A percentile compares a stretch with the other conserved stretches of the same genome.
Evolutionary conservation across 1,140 invertebrate species (phyloP).

Genomic region (Amyelois transitella): DNA sequence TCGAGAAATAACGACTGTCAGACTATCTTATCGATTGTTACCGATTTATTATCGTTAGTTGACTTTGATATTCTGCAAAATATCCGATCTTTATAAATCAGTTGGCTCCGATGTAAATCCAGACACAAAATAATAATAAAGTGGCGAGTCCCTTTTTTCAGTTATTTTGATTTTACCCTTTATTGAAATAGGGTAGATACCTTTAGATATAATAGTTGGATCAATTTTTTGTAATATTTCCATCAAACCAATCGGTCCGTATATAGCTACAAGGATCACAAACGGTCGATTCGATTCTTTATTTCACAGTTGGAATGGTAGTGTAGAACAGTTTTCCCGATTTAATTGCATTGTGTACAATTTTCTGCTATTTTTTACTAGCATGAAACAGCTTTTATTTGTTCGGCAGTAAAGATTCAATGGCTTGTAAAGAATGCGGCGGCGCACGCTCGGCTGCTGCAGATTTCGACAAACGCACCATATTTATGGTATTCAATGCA

Average conservation of each 20-base stretch:
- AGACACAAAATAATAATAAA: no score
- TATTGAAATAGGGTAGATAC: no score
- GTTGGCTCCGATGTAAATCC: no score
- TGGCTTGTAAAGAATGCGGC: slow-evolving; percentile 34
- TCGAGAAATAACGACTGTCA: slow-evolving; percentile 19
- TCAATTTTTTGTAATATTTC: no score
- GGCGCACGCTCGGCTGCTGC: slow-evolving; percentile 18
- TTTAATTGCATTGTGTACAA: neutral
- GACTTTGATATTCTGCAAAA: neutral
- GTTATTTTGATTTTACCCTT: no score
- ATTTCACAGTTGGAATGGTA: no score
- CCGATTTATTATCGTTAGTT: neutral
- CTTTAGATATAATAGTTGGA: no score
- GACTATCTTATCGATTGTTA: neutral
- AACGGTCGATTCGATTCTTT: no score
- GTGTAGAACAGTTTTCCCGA: neutral
- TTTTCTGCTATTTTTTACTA: slow-evolving; percentile 1
- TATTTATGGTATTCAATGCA: slow-evolving; percentile 4
- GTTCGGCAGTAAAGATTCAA: slow-evolving; percentile 32
- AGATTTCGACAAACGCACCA: slow-evolving; percentile 17
- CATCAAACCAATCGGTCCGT: no score
- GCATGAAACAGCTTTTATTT: slow-evolving; percentile 30
- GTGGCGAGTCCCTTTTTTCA: no score
- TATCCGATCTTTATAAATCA: neutral
- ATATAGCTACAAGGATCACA: no score